Conservation (phyloP, 1,140 invertebrate genomes). For the Bombus impatiens region DNA sequence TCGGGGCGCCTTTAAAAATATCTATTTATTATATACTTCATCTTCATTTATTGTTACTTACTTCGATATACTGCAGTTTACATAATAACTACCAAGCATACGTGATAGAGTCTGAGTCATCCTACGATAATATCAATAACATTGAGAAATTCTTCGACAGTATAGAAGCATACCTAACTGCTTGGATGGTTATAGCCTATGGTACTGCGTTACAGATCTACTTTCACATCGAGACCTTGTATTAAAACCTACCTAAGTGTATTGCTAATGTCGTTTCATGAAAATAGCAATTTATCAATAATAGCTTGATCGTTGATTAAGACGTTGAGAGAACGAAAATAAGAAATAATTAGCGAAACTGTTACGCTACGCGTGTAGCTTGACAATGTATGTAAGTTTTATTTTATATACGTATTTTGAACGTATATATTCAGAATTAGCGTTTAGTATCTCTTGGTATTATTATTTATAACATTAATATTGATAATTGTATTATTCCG, state of each 20-base stretch:
- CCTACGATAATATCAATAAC: background rate
- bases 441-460: too few species aligned
- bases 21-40: too few species aligned
- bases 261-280: slow-evolving; percentile 12
- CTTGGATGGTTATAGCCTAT: background rate
- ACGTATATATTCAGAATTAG: too few species aligned
- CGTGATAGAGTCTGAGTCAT: too few species aligned
- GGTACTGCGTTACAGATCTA: background rate
- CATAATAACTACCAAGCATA: too few species aligned
- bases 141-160: background rate
- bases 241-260: background rate
- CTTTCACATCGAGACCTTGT: slow-evolving; percentile 24
- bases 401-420: too few species aligned
- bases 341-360: background rate
- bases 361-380: background rate
- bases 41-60: too few species aligned
- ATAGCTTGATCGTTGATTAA: background rate
- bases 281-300: background rate
- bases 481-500: too few species aligned
- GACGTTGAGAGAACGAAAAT: too few species aligned
- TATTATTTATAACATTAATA: too few species aligned
- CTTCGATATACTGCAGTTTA: too few species aligned
- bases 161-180: background rate
- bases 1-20: too few species aligned
- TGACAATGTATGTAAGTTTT: background rate